Evolutionary conservation across 2,113 vertebrate species (phyloP), one percentile per base, ranked within the genome.

Genomic region (Melanotaenia duboulayi): DNA sequence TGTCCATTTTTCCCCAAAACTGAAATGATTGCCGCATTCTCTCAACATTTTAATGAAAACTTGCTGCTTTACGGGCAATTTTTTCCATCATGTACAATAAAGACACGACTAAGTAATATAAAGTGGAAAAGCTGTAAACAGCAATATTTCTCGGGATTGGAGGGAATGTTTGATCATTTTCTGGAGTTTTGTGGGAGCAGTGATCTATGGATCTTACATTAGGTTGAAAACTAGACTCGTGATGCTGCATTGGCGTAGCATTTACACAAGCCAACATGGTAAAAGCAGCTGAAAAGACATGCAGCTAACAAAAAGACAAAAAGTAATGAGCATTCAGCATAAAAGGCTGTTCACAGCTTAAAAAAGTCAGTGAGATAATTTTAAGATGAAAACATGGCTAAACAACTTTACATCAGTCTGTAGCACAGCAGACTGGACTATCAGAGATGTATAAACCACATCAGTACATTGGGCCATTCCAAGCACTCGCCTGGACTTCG

Each of bases 371-470:
- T 42, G 12, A 42, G 40, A 14, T 16, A 13, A 42, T 42, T 14
- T 16, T 4, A 42, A 14, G 12, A 42, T 42, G 14, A 14, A 5
- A 14, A 42, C 13, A 12, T 40, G 28, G n/a, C n/a, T n/a, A n/a
- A n/a, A n/a, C n/a, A n/a, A n/a, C n/a, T n/a, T n/a, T n/a, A n/a
- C n/a, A n/a, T n/a, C n/a, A n/a, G n/a, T n/a, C n/a, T n/a, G n/a
- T n/a, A n/a, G n/a, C 11, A 42, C 12, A 42, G 40, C 4, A 32
- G 44, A 62, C 52, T 49, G 48, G 54, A 65, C 13, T 0, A 6
- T 24, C 24, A 32, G 17, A 59, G 35, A 63, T 35, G 50, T 11
- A 4, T 42, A 20, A 81, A 28, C 52, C 50, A 42, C 50, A 42
- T 66, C 49, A 40, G 44, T n/a, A 9, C 44, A 48, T n/a, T 9